These are phyloP conservation scores for Alouatta palliata DNA, from an alignment of 2,113 vertebrate species.

Conservation along the genomic window DNA sequence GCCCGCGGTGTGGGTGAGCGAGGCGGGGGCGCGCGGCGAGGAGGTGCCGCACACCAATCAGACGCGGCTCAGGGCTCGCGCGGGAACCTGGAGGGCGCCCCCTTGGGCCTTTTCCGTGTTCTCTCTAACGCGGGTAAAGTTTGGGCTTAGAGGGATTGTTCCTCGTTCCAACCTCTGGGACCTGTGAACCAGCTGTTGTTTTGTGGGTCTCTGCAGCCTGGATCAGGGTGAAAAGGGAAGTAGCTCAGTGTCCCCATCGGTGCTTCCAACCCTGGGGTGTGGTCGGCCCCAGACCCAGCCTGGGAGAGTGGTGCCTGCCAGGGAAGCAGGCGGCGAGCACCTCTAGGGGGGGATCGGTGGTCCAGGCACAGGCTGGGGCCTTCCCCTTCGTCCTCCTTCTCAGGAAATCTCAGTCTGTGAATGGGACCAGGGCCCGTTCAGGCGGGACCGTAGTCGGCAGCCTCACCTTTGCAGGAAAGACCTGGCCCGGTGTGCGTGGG, in stretches of 20 bases:
- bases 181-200: neutral
- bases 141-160: neutral
- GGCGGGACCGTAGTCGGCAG: neutral
- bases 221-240: neutral
- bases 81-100: neutral
- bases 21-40: fast-evolving
- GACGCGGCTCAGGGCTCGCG: neutral
- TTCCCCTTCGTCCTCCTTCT: neutral
- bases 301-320: no score
- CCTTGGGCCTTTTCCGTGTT: neutral
- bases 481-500: neutral
- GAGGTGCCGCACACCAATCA: neutral
- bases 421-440: neutral
- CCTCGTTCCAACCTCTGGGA: neutral
- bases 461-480: neutral
- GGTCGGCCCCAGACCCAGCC: neutral
- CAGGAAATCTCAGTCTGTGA: neutral
- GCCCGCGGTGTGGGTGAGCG: no score
- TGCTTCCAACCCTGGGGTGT: neutral
- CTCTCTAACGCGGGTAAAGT: neutral
- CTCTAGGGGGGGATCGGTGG: neutral
- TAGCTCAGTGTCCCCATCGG: neutral
- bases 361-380: no score
- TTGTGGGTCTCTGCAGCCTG: neutral
- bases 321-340: neutral